Evolutionary conservation across 2,888 invertebrate genomes (phyloP).

Genomic region (Endomychus coccineus): DNA sequence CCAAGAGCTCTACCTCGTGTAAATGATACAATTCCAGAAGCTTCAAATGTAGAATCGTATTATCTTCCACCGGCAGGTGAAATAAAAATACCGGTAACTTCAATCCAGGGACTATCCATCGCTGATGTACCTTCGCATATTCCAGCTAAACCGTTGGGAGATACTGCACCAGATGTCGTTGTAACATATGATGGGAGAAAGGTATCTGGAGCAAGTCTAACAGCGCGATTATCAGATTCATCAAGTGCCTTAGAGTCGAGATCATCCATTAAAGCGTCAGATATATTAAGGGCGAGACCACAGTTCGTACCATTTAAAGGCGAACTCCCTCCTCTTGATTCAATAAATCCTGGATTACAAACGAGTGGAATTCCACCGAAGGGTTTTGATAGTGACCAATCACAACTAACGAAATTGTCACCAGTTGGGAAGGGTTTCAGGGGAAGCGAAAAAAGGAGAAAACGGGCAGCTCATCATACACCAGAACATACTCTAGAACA

Average conservation of each 20-base stretch:
- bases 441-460: too few relatives aligned
- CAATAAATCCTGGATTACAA: too few relatives aligned
- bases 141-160: constrained; percentile 19
- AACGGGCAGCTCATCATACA: constrained; percentile 36
- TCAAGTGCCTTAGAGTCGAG: constrained; percentile 31
- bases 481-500: constrained; percentile 32
- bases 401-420: too few relatives aligned
- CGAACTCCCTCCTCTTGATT: constrained; percentile 57
- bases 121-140: constrained; percentile 42
- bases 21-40: constrained; percentile 39
- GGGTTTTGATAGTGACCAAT: too few relatives aligned
- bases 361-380: too few relatives aligned
- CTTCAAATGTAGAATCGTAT: constrained; percentile 64
- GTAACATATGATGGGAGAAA: constrained; percentile 72
- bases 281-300: constrained; percentile 56
- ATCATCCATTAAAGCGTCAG: constrained; percentile 50
- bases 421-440: too few relatives aligned
- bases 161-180: constrained; percentile 49
- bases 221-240: constrained; percentile 37
- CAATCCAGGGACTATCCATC: constrained; percentile 35
- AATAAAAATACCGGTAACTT: constrained; percentile 32
- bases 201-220: constrained; percentile 58
- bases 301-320: constrained; percentile 70
- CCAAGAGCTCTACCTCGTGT: constrained; percentile 16
- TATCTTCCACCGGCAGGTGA: constrained; percentile 64